These are phyloP conservation scores for Mus caroli DNA, from an alignment of 2,797 vertebrate genomes.

Conservation along the genomic window DNA sequence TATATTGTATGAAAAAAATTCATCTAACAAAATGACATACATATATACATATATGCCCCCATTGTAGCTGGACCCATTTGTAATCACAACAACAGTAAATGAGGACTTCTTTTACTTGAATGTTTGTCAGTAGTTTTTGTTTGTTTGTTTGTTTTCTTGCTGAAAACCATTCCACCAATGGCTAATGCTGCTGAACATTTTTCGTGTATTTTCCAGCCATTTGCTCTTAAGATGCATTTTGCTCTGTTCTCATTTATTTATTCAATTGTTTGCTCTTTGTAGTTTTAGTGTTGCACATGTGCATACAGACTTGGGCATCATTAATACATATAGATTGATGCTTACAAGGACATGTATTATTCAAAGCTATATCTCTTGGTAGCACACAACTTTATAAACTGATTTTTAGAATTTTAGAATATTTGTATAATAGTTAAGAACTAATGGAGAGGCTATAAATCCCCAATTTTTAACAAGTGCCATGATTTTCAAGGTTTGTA, in stretches of 20 bases:
- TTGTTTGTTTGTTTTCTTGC: not conserved
- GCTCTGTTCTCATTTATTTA: not conserved
- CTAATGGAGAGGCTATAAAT: not conserved
- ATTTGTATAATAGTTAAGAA: not conserved
- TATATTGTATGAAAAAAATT: not conserved
- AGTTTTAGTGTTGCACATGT: not conserved
- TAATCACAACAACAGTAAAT: not conserved
- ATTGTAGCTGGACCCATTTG: no score
- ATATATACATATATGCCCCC: not conserved
- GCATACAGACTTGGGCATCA: not conserved
- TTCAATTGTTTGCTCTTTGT: not conserved
- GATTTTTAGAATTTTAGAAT: not conserved
- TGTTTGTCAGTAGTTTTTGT: not conserved
- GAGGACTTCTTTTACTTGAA: not conserved
- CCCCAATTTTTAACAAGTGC: not conserved
- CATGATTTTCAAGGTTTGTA: not conserved
- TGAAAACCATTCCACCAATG: not conserved
- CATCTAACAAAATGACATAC: no score
- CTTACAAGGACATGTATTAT: not conserved
- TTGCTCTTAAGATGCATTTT: not conserved
- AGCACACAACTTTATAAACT: not conserved
- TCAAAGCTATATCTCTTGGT: not conserved
- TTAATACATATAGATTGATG: not conserved
- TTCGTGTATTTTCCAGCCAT: not conserved
- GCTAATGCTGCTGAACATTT: not conserved